Base-by-base conservation (phyloP, 1,140 invertebrate genomes). In the Drosophila lini region DNA sequence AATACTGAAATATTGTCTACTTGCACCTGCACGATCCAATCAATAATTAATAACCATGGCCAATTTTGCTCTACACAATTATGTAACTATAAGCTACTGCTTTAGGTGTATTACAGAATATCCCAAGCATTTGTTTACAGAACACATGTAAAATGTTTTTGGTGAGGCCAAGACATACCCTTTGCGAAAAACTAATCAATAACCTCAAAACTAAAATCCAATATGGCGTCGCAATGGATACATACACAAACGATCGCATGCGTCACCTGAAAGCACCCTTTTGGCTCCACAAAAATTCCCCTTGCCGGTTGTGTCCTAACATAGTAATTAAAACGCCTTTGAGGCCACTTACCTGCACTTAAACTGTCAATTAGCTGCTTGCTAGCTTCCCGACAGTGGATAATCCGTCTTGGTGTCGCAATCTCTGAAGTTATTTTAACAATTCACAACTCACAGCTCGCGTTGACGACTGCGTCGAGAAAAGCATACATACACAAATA, bases 161-260 rank as follows among this genome's bases (percentile, higher is more conserved):
- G 15, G 8, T 9, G 40, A 47, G n/a, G 0, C 8, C 2, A 34
- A 28, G 2, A 5, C 1, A 13, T 2, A 3, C 2, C 6, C 19
- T 25, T n/a, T 31, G 22, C 36, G 9, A 11, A 53, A 62, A 70
- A 70, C 42, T 22, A 56, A 70, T 38, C 19, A 74, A 74, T 84
- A 84, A 85, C 81, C 82, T 81, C 53, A 80, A 83, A 73, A 57
- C 7, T 8, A 5, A 58, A 78, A 81, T 58, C 16, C 84, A 86
- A 86, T 32, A 86, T 86, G 83, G 83, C 84, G 82, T 41, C 67
- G 19, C 68, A 60, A 56, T 42, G 53, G 79, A 88, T 88, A 83
- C 82, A 86, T 75, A 67, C 73, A 83, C 48, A 64, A 71, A 10
- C 59, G 85, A 88, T 89, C 84, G 62, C 80, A 77, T 88, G 80